Conservation (phyloP, 2,113 vertebrate genomes). For the Nothocercus nigrocapillus region DNA sequence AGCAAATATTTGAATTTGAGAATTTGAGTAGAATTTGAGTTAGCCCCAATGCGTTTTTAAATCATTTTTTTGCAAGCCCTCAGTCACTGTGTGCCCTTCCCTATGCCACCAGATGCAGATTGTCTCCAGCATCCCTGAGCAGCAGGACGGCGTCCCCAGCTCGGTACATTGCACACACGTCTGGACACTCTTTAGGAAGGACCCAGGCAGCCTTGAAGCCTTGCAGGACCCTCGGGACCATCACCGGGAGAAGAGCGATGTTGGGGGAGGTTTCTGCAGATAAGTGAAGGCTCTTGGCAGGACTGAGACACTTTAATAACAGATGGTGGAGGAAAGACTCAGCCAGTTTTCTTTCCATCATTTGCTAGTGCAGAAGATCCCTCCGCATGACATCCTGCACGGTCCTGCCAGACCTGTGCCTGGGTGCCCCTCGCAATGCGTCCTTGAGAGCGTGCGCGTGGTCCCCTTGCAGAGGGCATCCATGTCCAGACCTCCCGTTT, state of each 20-base stretch:
- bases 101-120: neutral
- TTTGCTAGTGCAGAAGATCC: conserved; percentile 1
- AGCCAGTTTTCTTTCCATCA: conserved; percentile 18
- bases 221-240: neutral
- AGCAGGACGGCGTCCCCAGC: neutral
- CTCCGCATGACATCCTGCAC: neutral
- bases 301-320: conserved; percentile 35
- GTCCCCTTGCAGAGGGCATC: neutral
- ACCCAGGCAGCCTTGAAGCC: neutral
- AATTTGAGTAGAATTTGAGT: neutral
- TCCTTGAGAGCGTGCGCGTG: fast-evolving
- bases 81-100: neutral
- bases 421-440: neutral
- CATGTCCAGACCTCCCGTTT: neutral
- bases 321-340: conserved; percentile 22
- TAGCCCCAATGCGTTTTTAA: neutral
- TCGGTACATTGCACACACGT: neutral
- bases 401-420: neutral
- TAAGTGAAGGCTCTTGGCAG: conserved; percentile 42
- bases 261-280: neutral
- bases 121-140: neutral
- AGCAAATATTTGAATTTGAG: too few species aligned
- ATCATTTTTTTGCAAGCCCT: neutral
- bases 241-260: neutral
- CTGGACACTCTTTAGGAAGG: neutral